Evolutionary conservation across 2,888 invertebrate genomes (phyloP).

Genomic region (Drosophila anomalata): DNA sequence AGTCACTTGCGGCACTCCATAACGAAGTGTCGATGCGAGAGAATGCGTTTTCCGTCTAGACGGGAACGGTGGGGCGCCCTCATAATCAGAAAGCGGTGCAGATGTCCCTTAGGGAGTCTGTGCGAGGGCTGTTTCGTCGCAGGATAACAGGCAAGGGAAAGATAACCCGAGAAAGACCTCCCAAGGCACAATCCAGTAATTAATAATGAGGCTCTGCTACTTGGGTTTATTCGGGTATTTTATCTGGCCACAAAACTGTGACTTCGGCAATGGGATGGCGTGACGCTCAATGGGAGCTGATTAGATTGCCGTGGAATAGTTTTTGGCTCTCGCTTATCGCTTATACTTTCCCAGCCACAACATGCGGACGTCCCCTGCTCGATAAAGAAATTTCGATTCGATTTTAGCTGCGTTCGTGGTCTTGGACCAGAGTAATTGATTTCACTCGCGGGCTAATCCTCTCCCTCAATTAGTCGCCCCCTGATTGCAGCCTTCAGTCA

Average conservation of each 20-base stretch:
- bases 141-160: constrained; percentile 18
- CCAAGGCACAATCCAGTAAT: constrained; percentile 34
- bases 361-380: constrained; percentile 14
- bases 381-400: constrained; percentile 49
- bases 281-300: constrained; percentile 60
- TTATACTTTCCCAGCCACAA: neutral
- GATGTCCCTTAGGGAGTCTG: constrained; percentile 36
- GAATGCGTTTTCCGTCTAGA: constrained; percentile 34
- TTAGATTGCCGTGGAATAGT: constrained; percentile 56
- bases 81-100: constrained; percentile 37
- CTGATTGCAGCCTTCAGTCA: constrained; percentile 65
- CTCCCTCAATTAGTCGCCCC: constrained; percentile 28
- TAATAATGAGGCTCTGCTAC: constrained; percentile 28
- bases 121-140: constrained; percentile 19
- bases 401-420: constrained; percentile 51
- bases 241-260: constrained; percentile 54
- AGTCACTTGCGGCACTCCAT: constrained; percentile 57
- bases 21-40: constrained; percentile 31
- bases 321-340: constrained; percentile 56
- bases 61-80: constrained; percentile 42
- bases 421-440: constrained; percentile 55
- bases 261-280: constrained; percentile 22
- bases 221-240: constrained; percentile 20
- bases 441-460: constrained; percentile 53
- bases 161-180: constrained; percentile 39